Evolutionary conservation across 2,888 invertebrate genomes (phyloP), one percentile per base, ranked within the genome.

Genomic region (Aphrophora alni): DNA sequence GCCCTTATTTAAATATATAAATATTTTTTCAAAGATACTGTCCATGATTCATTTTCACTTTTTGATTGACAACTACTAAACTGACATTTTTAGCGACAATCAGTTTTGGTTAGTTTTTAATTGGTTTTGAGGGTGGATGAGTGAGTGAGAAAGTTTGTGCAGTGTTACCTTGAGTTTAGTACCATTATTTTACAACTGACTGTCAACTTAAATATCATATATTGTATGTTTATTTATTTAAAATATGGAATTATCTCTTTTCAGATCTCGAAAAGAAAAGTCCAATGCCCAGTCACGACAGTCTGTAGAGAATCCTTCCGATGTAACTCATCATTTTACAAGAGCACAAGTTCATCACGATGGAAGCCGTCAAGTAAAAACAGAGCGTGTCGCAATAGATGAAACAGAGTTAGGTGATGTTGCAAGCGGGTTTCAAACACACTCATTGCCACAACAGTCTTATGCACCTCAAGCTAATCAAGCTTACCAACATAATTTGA

Each of bases 241-340:
- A n/a, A 33, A 33, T 33, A 8, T 33, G 3, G 33, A 8, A 69
- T 21, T 21, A 69, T 28, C 17, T 26, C 14, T 4, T 28, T 71
- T 17, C 71, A 71, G 71, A n/a, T 28, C 71, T 5, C 26, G 71
- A 3, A 71, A 71, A 26, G 71, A 71, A 28, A 27, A 71, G 10
- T 71, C 28, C 17, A 71, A 71, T 71, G 71, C 27, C 71, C 71
- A 71, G 27, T 71, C 27, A 0, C 71, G 71, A 3, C 71, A 71
- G 71, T 1, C 27, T 1, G n/a, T 26, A 69, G 69, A 69, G 17
- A 44, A 44, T 17, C 2, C 44, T 44, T 59, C 59, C 5, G 59
- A 59, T 21, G 21, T 3, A 21, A 59, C 21, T 21, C 59, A 59
- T 59, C 59, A 59, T 14, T 59, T 59, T 21, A 59, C 59, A 59